phyloP scores from a whole-genome alignment of 2,888 invertebrate species.

The Leptura quadrifasciata region DNA sequence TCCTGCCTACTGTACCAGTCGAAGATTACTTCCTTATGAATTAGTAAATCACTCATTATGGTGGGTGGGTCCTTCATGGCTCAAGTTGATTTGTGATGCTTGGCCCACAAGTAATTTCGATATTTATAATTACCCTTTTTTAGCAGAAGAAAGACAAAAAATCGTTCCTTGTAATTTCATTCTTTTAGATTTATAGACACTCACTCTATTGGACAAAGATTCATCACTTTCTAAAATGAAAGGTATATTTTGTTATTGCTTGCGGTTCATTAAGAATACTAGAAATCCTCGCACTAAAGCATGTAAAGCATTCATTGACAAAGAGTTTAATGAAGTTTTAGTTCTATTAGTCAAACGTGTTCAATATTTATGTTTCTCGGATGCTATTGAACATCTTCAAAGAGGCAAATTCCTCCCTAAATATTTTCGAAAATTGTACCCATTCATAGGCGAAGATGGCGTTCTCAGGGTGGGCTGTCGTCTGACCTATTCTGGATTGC shows the following conservation, averaged over 20 bases:
- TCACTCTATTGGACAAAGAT: background rate
- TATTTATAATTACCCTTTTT: background rate
- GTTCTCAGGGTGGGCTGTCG: slow-evolving; percentile 50
- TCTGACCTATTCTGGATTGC: slow-evolving; percentile 37
- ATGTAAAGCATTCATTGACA: background rate
- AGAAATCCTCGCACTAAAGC: background rate
- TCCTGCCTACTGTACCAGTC: slow-evolving; percentile 30
- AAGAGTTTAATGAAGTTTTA: slow-evolving; percentile 14
- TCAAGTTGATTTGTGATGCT: background rate
- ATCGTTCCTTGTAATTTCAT: background rate
- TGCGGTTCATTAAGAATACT: slow-evolving; percentile 9
- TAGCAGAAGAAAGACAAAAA: slow-evolving; percentile 29
- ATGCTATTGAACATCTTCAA: slow-evolving; percentile 24
- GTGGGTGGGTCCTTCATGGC: slow-evolving; percentile 26
- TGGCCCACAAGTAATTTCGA: slow-evolving; percentile 17
- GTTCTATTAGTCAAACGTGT: slow-evolving; percentile 23
- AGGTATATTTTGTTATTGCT: slow-evolving; percentile 15
- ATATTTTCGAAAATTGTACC: slow-evolving; percentile 40
- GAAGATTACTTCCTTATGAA: slow-evolving; percentile 35
- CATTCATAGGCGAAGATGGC: slow-evolving; percentile 45
- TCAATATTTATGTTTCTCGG: slow-evolving; percentile 28
- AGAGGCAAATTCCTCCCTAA: slow-evolving; percentile 30
- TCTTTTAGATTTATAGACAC: background rate
- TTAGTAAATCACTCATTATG: background rate
- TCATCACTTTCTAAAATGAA: slow-evolving; percentile 27